Conservation (phyloP, 1,140 invertebrate species). For the Bursaphelenchus mucronatus region DNA sequence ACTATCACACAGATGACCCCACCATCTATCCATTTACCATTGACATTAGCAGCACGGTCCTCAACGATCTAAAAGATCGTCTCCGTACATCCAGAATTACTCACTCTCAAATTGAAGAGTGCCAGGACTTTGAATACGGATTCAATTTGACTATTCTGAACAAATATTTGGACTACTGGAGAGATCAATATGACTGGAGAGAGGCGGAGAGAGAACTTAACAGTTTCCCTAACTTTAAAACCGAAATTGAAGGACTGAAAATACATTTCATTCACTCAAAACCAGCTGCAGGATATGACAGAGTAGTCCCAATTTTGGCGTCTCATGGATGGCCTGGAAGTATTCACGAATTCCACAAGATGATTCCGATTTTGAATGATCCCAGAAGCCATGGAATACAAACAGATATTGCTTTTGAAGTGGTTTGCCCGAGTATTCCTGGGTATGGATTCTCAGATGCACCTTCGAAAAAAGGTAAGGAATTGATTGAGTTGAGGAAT, state of each 20-base stretch:
- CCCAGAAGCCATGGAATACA: constrained; percentile 67
- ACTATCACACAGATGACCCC: no score
- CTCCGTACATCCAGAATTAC: constrained; percentile 64
- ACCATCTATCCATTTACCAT: no score
- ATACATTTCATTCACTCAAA: constrained; percentile 48
- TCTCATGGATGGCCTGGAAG: constrained; percentile 82
- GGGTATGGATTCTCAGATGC: constrained; percentile 68
- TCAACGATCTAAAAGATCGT: constrained; percentile 65
- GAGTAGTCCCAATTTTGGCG: constrained; percentile 63
- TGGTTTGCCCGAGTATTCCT: constrained; percentile 75
- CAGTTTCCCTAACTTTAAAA: constrained; percentile 70
- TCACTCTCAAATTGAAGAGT: constrained; percentile 68
- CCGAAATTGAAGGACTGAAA: constrained; percentile 68
- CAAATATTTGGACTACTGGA: constrained; percentile 73
- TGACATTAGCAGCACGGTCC: no score
- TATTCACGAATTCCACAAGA: constrained; percentile 74
- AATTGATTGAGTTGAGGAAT: no score
- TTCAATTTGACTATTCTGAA: constrained; percentile 71
- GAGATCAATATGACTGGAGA: constrained; percentile 72
- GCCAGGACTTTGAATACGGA: constrained; percentile 72
- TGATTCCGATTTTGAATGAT: constrained; percentile 70
- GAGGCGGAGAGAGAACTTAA: constrained; percentile 70
- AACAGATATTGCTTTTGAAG: constrained; percentile 72
- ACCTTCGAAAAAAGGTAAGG: constrained; percentile 37
- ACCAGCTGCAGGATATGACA: constrained; percentile 46